Evolutionary conservation across 1,140 invertebrate species (phyloP), one percentile per base, ranked within the genome.

Genomic region (Drosophila grimshawi): DNA sequence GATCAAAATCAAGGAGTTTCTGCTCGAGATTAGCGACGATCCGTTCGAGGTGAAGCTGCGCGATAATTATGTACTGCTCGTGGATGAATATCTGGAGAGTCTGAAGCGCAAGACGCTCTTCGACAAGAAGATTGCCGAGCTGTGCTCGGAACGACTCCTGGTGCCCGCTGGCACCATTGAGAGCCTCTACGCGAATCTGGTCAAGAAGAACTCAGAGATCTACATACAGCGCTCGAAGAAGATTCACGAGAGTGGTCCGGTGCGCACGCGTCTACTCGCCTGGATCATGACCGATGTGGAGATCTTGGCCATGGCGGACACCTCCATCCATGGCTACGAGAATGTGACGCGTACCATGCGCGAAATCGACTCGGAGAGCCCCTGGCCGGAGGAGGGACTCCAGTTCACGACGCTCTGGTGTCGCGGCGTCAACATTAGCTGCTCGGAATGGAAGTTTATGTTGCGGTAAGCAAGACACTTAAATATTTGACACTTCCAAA

Each of bases 21-120:
- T 96, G 3, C 95, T 99, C 64, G 97, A 99, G 93, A 95, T 99
- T 92, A 96, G 96, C 74, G 99, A 99, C 92, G 98, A 99, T 95
- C 98, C 98, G 2, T 99, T 99, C 92, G 98, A 99, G 94, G 98
- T 99, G 0, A 98, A 97, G 88, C 93, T 99, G 2, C 94, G 98
- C 2, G 97, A 99, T 82, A 99, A 99, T 92, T 99, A 98, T 92
- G 98, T 99, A 90, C 93, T 99, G 0, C 90, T 99, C 27, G 98
- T 98, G 88, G 98, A 99, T 91, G 99, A 99, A 93, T 98, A 98
- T 80, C 96, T 97, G 82, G 98, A 99, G 91, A 98, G 97, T 89
- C 94, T 98, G 72, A 98, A 99, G 91, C 93, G 99, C n/a, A 95
- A 96, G 67, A 95, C 96, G 61, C 96, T 99, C 93, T 93, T 99